These are phyloP conservation scores for Acanthococcus lagerstroemiae DNA, from an alignment of 2,888 invertebrate species.

Conservation along the genomic window DNA sequence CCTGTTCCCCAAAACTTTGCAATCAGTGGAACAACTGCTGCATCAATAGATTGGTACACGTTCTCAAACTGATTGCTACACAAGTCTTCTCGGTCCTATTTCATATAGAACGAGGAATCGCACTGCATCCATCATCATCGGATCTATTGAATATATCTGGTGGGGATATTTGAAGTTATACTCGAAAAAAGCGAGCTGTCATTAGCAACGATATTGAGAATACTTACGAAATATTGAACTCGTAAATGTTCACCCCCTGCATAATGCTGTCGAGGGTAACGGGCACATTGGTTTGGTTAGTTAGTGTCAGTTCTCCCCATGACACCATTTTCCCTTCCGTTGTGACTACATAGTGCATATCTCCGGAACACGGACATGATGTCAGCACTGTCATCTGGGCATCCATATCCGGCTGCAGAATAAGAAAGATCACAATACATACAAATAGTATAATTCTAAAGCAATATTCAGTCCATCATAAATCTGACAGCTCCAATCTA, in stretches of 20 bases:
- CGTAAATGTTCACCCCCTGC: slow-evolving; percentile 48
- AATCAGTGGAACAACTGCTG: too few relatives aligned
- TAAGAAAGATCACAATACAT: neutral
- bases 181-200: neutral
- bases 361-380: slow-evolving; percentile 54
- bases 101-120: too few relatives aligned
- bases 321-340: slow-evolving; percentile 55
- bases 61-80: too few relatives aligned
- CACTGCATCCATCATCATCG: too few relatives aligned
- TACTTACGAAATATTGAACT: slow-evolving; percentile 47
- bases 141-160: too few relatives aligned
- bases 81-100: too few relatives aligned
- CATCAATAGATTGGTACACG: too few relatives aligned
- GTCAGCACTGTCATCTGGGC: slow-evolving; percentile 55
- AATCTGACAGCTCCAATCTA: too few relatives aligned
- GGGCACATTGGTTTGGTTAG: slow-evolving; percentile 33
- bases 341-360: slow-evolving; percentile 54
- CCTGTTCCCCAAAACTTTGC: too few relatives aligned
- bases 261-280: slow-evolving; percentile 38
- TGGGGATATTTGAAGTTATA: neutral
- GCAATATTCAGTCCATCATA: too few relatives aligned
- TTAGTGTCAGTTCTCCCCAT: slow-evolving; percentile 44
- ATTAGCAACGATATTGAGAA: neutral
- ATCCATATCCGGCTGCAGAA: slow-evolving; percentile 51
- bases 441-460: too few relatives aligned